Evolutionary conservation across 2,797 vertebrate genomes (phyloP), one percentile per base, ranked within the genome.

Genomic region (Alosa sapidissima): DNA sequence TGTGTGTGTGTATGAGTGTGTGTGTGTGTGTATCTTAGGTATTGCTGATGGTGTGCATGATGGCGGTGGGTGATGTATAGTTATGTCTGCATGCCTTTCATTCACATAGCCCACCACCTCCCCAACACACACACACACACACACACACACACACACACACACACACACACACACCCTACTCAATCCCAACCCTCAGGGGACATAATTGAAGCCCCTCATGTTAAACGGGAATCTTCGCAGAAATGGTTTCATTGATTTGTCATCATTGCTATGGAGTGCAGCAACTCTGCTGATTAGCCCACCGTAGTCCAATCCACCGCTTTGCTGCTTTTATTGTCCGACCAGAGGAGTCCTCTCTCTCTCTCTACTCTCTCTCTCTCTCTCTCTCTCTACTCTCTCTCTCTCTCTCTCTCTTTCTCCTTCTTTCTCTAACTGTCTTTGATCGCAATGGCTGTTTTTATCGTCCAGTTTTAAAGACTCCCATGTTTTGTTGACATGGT

Each of bases 221-320:
- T 72, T 72, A 14, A 81, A 91, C 82, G 62, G 88, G 90, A 33
- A 91, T 88, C 33, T 54, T 33, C 87, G 86, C 87, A 88, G 87
- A 91, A 91, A 86, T 89, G 89, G 87, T 90, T 92, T 91, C 89
- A 93, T 94, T 92, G 93, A 94, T 94, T 92, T 93, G 89, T 91
- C 91, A 91, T 91, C 89, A 92, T 81, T 33, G 68, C 84, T 68
- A 85, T 19, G 58, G 84, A 28, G 54, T 16, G 41, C 45, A 48
- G 82, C 55, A 82, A 62, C 19, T 47, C 83, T 52, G 7, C 83
- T 82, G 83, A 86, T 83, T 84, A 82, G 58, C 58, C 84, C 54
- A 13, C 9, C 52, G 24, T 83, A 83, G 52, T 72, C 82, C 14
- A 16, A 28, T 54, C 55, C 21, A 41, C 55, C n/a, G 81, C 58